Conservation (phyloP, 1,140 invertebrate genomes). For the Sitobion miscanthi region DNA sequence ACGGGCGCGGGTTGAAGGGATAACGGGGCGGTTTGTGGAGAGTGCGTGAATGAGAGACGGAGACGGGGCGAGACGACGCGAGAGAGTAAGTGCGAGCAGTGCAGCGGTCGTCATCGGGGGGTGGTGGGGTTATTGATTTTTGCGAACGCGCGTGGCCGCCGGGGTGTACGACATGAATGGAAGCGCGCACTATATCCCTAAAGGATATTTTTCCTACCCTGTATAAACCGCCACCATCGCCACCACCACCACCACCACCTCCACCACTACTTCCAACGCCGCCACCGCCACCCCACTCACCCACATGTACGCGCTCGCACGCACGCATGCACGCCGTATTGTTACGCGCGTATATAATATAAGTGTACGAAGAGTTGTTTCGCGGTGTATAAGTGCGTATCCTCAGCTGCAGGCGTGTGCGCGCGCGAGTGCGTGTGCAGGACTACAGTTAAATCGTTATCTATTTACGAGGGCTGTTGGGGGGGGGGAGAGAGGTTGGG, state of each 20-base stretch:
- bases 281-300: background rate
- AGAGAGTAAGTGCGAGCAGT: background rate
- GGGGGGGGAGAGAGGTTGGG: no score
- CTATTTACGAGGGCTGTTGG: background rate
- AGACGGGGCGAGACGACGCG: background rate
- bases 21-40: background rate
- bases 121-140: constrained; percentile 43
- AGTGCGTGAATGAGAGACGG: constrained; percentile 11
- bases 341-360: background rate
- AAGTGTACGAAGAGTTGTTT: background rate
- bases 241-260: no score
- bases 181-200: constrained; percentile 15
- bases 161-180: constrained; percentile 43
- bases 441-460: constrained; percentile 4
- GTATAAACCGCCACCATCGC: background rate
- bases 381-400: background rate
- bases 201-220: background rate
- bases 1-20: background rate
- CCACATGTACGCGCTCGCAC: background rate
- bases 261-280: no score
- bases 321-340: background rate
- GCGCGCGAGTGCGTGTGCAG: background rate
- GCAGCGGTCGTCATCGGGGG: background rate
- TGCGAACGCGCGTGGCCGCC: background rate
- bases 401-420: background rate